Conservation (phyloP, 2,797 vertebrate species). For the Coranthus polyacanthus region DNA sequence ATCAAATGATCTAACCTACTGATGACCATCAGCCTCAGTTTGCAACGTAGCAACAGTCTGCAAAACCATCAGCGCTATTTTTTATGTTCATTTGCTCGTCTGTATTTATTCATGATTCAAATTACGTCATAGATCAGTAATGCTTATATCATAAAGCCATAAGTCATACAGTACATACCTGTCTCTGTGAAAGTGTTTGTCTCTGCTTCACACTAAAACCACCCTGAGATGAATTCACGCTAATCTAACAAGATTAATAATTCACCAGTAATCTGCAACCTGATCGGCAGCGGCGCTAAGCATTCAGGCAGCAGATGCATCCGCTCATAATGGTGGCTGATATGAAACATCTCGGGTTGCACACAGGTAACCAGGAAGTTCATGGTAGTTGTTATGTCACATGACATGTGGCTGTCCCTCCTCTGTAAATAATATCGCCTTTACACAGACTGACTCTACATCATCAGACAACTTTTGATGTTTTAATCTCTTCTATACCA, state of each 20-base stretch:
- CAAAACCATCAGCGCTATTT: background rate
- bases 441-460: slow-evolving; percentile 13
- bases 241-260: slow-evolving; percentile 83
- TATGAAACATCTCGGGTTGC: slow-evolving; percentile 82
- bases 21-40: background rate
- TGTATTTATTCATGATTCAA: slow-evolving; percentile 18
- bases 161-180: slow-evolving; percentile 77
- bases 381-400: slow-evolving; percentile 68
- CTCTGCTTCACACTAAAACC: slow-evolving; percentile 54
- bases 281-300: slow-evolving; percentile 79
- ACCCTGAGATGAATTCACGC: slow-evolving; percentile 70
- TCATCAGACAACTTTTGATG: background rate
- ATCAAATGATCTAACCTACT: background rate
- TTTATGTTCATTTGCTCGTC: background rate
- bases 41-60: background rate
- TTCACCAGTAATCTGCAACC: slow-evolving; percentile 81
- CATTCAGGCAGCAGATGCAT: slow-evolving; percentile 83
- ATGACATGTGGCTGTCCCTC: slow-evolving; percentile 39
- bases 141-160: slow-evolving; percentile 41
- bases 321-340: slow-evolving; percentile 82
- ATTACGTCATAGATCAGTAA: slow-evolving; percentile 31
- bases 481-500: background rate
- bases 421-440: slow-evolving; percentile 29
- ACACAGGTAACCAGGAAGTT: slow-evolving; percentile 79
- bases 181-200: slow-evolving; percentile 66